Conservation (phyloP, 1,140 invertebrate species). For the Colletes latitarsis region DNA sequence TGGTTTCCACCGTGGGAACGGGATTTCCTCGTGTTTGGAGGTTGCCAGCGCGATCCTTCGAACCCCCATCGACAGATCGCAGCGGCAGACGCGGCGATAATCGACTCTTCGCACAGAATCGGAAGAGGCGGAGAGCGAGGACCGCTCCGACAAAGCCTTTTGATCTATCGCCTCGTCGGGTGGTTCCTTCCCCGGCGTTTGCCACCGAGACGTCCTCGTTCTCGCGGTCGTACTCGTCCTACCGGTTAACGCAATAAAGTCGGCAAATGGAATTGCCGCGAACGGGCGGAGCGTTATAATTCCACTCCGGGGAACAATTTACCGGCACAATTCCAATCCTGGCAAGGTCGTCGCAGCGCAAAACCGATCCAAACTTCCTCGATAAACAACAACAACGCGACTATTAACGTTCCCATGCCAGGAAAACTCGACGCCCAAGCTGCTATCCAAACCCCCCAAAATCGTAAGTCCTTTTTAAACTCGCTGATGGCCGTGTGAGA, state of each 20-base stretch:
- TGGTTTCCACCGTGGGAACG: too few species aligned
- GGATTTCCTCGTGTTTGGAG: neutral
- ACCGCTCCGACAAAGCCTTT: conserved; percentile 45
- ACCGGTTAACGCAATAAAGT: conserved; percentile 63
- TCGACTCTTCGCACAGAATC: conserved; percentile 30
- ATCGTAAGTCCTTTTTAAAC: neutral
- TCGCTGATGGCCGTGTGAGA: neutral
- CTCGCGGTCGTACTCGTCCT: conserved; percentile 31
- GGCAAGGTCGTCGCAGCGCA: conserved; percentile 52
- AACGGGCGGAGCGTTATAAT: conserved; percentile 63
- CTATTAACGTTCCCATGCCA: conserved; percentile 36
- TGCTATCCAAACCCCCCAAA: too few species aligned
- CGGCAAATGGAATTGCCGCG: conserved; percentile 65
- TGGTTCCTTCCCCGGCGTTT: conserved; percentile 29
- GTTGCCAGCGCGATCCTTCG: conserved; percentile 7
- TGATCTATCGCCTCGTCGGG: conserved; percentile 52
- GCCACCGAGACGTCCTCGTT: conserved; percentile 17
- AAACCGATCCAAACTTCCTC: conserved; percentile 64
- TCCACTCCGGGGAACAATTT: conserved; percentile 67
- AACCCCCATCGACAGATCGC: conserved; percentile 18
- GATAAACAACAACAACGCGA: conserved; percentile 62
- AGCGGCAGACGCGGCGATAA: conserved; percentile 7
- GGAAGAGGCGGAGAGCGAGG: conserved; percentile 1
- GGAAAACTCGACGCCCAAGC: neutral
- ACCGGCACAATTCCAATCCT: conserved; percentile 63